These are phyloP conservation scores for Eulemur mongoz DNA, from an alignment of 2,797 vertebrate species.

Conservation along the genomic window DNA sequence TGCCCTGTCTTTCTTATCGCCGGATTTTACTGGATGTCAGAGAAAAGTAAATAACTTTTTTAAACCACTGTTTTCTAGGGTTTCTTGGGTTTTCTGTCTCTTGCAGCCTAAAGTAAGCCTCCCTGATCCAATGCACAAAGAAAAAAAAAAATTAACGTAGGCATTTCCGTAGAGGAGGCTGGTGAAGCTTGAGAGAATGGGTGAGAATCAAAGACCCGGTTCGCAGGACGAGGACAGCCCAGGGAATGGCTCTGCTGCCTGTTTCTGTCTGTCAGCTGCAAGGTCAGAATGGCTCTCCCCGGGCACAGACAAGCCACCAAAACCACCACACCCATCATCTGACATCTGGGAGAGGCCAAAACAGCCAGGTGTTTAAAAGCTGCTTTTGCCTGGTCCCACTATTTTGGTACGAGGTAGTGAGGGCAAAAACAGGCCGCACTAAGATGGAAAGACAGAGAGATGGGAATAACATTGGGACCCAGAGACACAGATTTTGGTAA, in stretches of 20 bases:
- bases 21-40: neutral
- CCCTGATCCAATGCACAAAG: neutral
- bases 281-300: neutral
- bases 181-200: neutral
- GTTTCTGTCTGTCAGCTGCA: neutral
- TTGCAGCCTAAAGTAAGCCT: neutral
- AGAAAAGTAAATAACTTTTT: neutral
- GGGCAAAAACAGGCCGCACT: neutral
- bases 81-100: neutral
- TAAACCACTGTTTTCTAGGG: neutral
- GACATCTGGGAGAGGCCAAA: neutral
- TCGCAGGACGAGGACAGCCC: neutral
- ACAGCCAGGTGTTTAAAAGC: neutral
- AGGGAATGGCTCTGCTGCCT: neutral
- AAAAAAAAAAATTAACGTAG: rapidly evolving
- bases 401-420: neutral
- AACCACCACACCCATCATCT: neutral
- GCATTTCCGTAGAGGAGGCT: neutral
- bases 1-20: neutral
- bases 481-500: neutral
- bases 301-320: neutral
- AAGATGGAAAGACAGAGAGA: neutral
- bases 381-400: neutral
- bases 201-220: neutral
- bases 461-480: neutral